Conservation (phyloP, 2,113 vertebrate species). For the Pao palembangensis region DNA sequence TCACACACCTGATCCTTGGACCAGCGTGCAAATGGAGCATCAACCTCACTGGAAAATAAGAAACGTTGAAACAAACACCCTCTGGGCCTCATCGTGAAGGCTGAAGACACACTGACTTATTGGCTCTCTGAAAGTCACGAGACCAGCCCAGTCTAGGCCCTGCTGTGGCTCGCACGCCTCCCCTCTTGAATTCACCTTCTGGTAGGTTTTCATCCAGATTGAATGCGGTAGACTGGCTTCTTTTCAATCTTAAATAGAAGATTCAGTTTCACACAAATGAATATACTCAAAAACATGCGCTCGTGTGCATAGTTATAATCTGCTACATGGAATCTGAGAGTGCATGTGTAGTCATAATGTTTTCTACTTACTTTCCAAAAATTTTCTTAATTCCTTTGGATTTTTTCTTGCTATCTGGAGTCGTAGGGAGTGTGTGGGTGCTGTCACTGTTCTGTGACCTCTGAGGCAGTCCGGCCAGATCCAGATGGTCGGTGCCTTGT, state of each 20-base stretch:
- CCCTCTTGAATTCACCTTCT: constrained; percentile 89
- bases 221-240: constrained; percentile 95
- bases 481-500: constrained; percentile 84
- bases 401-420: constrained; percentile 89
- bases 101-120: constrained; percentile 75
- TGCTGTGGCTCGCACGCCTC: constrained; percentile 91
- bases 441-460: constrained; percentile 75
- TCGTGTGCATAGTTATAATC: neutral
- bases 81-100: constrained; percentile 16
- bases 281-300: neutral
- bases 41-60: constrained; percentile 82
- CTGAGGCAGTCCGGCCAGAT: constrained; percentile 84
- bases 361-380: constrained; percentile 88
- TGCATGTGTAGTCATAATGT: neutral
- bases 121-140: constrained; percentile 85
- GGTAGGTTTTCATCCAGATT: constrained; percentile 89
- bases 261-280: neutral
- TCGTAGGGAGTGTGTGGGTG: constrained; percentile 80
- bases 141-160: constrained; percentile 96
- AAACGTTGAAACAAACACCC: constrained; percentile 3
- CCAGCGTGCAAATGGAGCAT: constrained; percentile 96
- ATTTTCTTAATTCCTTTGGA: constrained; percentile 91
- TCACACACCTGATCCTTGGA: constrained; percentile 92
- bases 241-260: constrained; percentile 79
- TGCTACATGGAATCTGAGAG: neutral